These are phyloP conservation scores for Ypsolopha sequella DNA, from an alignment of 2,888 invertebrate species.

Conservation along the genomic window DNA sequence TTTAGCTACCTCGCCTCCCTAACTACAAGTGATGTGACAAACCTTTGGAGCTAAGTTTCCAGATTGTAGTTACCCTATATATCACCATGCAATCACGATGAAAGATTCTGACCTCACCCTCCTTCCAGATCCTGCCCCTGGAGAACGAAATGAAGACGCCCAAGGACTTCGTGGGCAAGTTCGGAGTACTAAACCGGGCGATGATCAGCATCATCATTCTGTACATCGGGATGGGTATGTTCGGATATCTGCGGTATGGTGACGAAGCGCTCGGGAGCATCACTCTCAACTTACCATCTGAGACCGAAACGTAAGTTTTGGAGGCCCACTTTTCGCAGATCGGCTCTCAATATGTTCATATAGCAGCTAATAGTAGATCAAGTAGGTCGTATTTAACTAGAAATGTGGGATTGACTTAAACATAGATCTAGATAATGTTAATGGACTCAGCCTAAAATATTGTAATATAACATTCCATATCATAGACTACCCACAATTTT, in stretches of 20 bases:
- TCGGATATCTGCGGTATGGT: slow-evolving; percentile 92
- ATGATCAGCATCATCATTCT: slow-evolving; percentile 86
- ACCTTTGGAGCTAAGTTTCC: slow-evolving; percentile 6
- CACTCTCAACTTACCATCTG: slow-evolving; percentile 83
- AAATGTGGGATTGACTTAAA: too few relatives aligned
- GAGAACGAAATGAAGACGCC: slow-evolving; percentile 96
- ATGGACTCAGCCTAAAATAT: too few relatives aligned
- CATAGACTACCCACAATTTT: too few relatives aligned
- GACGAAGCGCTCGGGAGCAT: slow-evolving; percentile 79
- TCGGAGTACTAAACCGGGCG: slow-evolving; percentile 86
- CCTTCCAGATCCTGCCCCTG: slow-evolving; percentile 83
- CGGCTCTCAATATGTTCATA: too few relatives aligned
- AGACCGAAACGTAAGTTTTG: slow-evolving; percentile 71
- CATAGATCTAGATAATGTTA: too few relatives aligned
- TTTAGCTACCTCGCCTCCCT: too few relatives aligned
- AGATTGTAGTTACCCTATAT: neutral
- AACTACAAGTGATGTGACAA: too few relatives aligned
- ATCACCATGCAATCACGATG: too few relatives aligned
- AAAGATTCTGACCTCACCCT: neutral
- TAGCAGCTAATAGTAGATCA: too few relatives aligned
- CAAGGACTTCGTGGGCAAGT: slow-evolving; percentile 80
- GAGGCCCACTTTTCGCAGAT: too few relatives aligned
- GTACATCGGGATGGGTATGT: slow-evolving; percentile 91
- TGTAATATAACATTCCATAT: too few relatives aligned
- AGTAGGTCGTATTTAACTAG: too few relatives aligned